phyloP scores from a whole-genome alignment of 2,113 vertebrate species.

The Centrocercus urophasianus region DNA sequence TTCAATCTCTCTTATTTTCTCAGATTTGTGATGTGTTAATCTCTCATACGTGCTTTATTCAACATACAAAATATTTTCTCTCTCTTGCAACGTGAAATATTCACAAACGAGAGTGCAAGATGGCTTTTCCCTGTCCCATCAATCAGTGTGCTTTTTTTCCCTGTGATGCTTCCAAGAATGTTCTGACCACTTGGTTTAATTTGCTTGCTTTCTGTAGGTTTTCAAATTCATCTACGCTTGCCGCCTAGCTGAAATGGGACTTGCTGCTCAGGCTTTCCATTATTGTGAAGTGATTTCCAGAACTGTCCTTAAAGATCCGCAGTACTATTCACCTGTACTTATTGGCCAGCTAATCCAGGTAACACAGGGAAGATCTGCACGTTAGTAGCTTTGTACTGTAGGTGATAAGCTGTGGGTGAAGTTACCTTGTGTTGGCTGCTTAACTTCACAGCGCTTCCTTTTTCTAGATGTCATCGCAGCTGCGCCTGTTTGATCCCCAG shows the following conservation, averaged over 20 bases:
- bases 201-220: slow-evolving; percentile 78
- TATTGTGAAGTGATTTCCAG: slow-evolving; percentile 97
- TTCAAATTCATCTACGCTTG: slow-evolving; percentile 98
- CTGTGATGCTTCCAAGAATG: background rate
- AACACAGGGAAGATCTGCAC: background rate
- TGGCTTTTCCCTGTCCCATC: background rate
- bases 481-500: slow-evolving; percentile 95
- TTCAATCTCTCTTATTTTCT: background rate
- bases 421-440: background rate
- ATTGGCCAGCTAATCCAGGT: slow-evolving; percentile 92
- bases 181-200: background rate
- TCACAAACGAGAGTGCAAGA: fast-evolving
- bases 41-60: background rate
- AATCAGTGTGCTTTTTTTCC: background rate
- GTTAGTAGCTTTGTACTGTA: background rate
- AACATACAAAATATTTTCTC: background rate
- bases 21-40: background rate
- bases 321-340: slow-evolving; percentile 86
- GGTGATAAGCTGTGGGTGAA: background rate
- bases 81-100: background rate
- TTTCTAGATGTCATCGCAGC: slow-evolving; percentile 87
- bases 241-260: slow-evolving; percentile 91
- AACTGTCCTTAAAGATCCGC: slow-evolving; percentile 83
- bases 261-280: slow-evolving; percentile 94
- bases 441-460: background rate